Evolutionary conservation across 1,140 invertebrate species (phyloP).

Genomic region (Meloidogyne hapla): DNA sequence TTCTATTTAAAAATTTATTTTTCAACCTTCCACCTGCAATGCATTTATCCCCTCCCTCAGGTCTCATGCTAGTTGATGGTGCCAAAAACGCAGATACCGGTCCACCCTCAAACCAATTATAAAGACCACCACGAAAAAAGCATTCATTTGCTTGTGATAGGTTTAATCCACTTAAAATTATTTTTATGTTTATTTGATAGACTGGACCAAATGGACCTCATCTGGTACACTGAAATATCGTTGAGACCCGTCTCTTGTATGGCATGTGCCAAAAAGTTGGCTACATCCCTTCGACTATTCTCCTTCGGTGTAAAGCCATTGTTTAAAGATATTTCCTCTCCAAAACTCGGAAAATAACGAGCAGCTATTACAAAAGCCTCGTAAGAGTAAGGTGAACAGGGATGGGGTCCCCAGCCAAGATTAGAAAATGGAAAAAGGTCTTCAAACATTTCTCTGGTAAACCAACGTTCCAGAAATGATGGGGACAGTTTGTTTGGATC

Average conservation of each 20-base stretch:
- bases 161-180: slow-evolving; percentile 32
- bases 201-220: no score
- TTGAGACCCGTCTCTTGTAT: slow-evolving; percentile 54
- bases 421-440: slow-evolving; percentile 60
- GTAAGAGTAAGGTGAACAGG: slow-evolving; percentile 60
- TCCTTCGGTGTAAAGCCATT: slow-evolving; percentile 24
- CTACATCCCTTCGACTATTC: slow-evolving; percentile 42
- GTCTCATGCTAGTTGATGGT: slow-evolving; percentile 41
- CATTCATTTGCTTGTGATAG: slow-evolving; percentile 50
- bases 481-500: slow-evolving; percentile 31
- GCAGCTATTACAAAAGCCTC: slow-evolving; percentile 59
- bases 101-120: slow-evolving; percentile 63
- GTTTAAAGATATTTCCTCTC: slow-evolving; percentile 30
- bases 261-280: slow-evolving; percentile 52
- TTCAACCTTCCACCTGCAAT: slow-evolving; percentile 39
- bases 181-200: no score
- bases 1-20: not conserved
- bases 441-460: slow-evolving; percentile 47
- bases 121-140: slow-evolving; percentile 62
- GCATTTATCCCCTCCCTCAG: slow-evolving; percentile 53
- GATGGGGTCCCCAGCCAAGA: slow-evolving; percentile 57
- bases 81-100: slow-evolving; percentile 56
- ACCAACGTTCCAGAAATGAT: slow-evolving; percentile 37
- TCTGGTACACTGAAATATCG: slow-evolving; percentile 40
- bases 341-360: slow-evolving; percentile 63